Base-by-base conservation (phyloP, 2,888 invertebrate species). In the Thereva nobilitata region DNA sequence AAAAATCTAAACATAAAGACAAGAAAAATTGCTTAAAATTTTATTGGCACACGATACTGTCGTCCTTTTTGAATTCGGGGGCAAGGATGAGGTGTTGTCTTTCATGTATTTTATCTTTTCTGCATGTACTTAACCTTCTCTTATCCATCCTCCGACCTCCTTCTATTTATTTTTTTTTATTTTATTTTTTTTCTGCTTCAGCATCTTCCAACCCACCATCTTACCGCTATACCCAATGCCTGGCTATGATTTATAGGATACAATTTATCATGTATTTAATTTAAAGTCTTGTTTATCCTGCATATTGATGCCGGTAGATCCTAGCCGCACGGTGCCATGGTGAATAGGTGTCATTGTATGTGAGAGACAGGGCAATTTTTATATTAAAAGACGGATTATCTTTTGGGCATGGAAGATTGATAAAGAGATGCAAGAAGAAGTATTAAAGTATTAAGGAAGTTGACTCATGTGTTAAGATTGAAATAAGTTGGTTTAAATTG, bases 231-330 rank as follows among this genome's bases (percentile, higher is more conserved):
- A 47, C 12, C 38, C 35, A 40, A 37, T 34, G 45, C 23, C 57
- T 12, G 38, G 23, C 23, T 49, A 61, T 68, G 66, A 68, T 68
- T 49, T 66, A 68, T 61, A 49, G 55, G 23, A 54, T 45, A 65
- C 34, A 49, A 66, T 68, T 66, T 66, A 68, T 68, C 61, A 66
- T 68, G 61, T 66, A 61, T 55, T 65, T 56, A 66, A 61, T 64
- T 67, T 67, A 54, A 35, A 67, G 34, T 45, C 55, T 9, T 64
- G 52, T 64, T 55, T 63, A 67, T 66, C 47, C 59, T 44, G 66
- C 9, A 66, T 66, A 57, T 49, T 50, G 23, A 57, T 57, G 45
- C 23, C 23, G 23, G 23, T 2, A 23, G 23, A 23, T 23, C 23
- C 23, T 23, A 23, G 23, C 23, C 23, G 23, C 23, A 23, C 23